These are phyloP conservation scores for Apostichopus japonicus DNA, from an alignment of 35 echinoderm and acorn worm genomes.

Conservation along the genomic window DNA sequence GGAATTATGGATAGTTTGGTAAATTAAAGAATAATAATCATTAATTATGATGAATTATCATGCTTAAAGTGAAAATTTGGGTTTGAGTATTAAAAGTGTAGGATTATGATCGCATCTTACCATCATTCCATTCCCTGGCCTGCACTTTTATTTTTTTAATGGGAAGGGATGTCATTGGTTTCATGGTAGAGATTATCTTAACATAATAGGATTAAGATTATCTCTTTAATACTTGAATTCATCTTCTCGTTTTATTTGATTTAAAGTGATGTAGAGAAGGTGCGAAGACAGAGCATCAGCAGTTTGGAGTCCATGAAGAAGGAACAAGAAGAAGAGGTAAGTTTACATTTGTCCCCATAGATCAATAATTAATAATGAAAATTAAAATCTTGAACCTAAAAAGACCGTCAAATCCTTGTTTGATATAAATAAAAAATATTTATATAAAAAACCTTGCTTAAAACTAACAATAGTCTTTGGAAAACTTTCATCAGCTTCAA, in stretches of 20 bases:
- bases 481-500: too few species aligned
- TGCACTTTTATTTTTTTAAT: neutral
- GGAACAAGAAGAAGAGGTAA: slow-evolving; percentile 84
- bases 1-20: too few species aligned
- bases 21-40: too few species aligned
- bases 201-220: neutral
- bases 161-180: neutral
- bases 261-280: slow-evolving; percentile 62
- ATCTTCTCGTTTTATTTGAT: slow-evolving; percentile 10
- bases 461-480: too few species aligned
- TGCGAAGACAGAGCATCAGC: slow-evolving; percentile 53
- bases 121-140: neutral
- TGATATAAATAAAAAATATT: too few species aligned
- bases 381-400: too few species aligned
- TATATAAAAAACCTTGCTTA: too few species aligned
- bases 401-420: too few species aligned
- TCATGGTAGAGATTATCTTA: neutral
- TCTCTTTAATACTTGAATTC: slow-evolving; percentile 12
- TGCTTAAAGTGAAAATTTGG: too few species aligned
- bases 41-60: too few species aligned
- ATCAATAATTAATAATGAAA: too few species aligned
- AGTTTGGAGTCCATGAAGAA: slow-evolving; percentile 63
- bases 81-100: neutral
- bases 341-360: neutral
- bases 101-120: neutral